Evolutionary conservation across 2,888 invertebrate species (phyloP).

Genomic region (Pristionchus exspectatus): DNA sequence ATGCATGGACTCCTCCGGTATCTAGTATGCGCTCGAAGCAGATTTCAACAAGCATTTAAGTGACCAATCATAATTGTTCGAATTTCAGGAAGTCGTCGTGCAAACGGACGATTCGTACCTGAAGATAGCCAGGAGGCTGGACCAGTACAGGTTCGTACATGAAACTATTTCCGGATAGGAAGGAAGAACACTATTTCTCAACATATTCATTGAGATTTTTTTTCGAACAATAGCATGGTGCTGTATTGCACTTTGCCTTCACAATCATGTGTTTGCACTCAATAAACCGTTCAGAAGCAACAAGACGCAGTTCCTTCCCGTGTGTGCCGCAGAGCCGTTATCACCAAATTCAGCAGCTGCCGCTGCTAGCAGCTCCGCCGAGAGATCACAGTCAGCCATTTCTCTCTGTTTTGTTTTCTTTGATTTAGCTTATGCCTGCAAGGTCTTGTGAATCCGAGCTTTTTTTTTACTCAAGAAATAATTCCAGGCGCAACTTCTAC

Average conservation of each 20-base stretch:
- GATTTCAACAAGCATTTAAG: not conserved
- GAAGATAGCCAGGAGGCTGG: constrained; percentile 76
- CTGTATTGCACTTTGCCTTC: too few relatives aligned
- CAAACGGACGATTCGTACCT: constrained; percentile 79
- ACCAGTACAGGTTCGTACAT: constrained; percentile 64
- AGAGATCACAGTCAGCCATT: not conserved
- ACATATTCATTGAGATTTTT: not conserved
- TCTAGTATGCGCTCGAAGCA: too few relatives aligned
- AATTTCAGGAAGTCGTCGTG: constrained; percentile 73
- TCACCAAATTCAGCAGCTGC: constrained; percentile 49
- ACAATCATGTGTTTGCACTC: not conserved
- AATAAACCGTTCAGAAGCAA: constrained; percentile 51
- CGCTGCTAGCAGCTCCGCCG: not conserved
- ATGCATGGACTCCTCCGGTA: too few relatives aligned
- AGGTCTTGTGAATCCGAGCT: not conserved
- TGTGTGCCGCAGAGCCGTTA: constrained; percentile 68
- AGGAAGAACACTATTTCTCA: not conserved
- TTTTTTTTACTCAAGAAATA: not conserved
- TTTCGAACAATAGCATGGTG: not conserved
- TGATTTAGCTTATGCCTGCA: too few relatives aligned
- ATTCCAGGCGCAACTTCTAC: constrained; percentile 23
- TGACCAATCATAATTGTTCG: not conserved
- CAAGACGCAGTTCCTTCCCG: constrained; percentile 65
- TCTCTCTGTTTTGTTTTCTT: not conserved
- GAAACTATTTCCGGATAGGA: not conserved